Conservation (phyloP, 2,888 invertebrate species). For the Melanargia galathea region DNA sequence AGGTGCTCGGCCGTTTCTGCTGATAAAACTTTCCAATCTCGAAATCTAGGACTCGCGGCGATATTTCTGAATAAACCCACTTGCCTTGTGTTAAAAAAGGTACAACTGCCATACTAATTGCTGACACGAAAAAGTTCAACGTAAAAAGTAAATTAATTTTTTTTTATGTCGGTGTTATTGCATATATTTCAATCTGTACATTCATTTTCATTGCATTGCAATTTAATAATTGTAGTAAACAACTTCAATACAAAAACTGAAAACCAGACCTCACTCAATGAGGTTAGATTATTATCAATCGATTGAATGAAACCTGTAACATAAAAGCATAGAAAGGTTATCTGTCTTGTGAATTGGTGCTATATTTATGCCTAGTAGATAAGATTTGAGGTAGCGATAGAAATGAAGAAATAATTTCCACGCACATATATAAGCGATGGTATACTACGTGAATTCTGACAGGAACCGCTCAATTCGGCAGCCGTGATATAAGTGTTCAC, state of each 20-base stretch:
- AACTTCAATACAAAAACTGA: no score
- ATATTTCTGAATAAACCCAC: constrained; percentile 9
- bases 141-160: no score
- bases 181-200: no score
- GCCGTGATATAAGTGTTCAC: constrained; percentile 74
- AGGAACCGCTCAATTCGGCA: constrained; percentile 79
- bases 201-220: background rate
- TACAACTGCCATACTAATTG: no score
- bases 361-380: constrained; percentile 2
- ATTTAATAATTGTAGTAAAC: background rate
- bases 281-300: background rate
- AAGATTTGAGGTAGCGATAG: constrained; percentile 42
- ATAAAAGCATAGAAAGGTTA: background rate
- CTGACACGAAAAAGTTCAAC: no score
- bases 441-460: constrained; percentile 67
- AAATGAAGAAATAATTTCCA: constrained; percentile 77
- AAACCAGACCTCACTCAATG: background rate
- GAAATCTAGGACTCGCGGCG: constrained; percentile 50
- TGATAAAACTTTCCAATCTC: constrained; percentile 68
- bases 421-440: constrained; percentile 69
- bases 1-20: constrained; percentile 68
- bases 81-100: no score
- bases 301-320: background rate
- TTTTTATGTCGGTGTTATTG: no score
- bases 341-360: background rate